These are phyloP conservation scores for Mandrillus leucophaeus DNA, from an alignment of 2,113 vertebrate genomes.

Conservation along the genomic window DNA sequence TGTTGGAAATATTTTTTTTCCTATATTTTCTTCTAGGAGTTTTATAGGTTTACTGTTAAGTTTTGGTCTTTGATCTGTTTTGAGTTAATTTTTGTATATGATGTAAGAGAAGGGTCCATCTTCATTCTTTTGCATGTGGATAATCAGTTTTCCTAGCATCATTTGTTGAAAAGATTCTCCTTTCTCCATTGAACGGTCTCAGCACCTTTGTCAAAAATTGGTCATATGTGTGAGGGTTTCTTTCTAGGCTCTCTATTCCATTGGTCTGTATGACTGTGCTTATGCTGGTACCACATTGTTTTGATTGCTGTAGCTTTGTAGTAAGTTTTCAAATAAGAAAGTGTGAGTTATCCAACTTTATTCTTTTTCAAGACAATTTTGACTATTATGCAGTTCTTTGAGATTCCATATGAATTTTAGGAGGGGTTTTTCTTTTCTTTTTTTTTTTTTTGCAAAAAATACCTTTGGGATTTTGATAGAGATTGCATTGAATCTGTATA, in stretches of 20 bases:
- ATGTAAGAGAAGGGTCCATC: not conserved
- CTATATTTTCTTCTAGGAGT: not conserved
- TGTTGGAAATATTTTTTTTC: not conserved
- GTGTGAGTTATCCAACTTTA: not conserved
- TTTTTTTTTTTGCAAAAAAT: not conserved
- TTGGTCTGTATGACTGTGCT: not conserved
- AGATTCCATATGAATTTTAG: not conserved
- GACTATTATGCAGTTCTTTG: not conserved
- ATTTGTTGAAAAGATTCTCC: not conserved
- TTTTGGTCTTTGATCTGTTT: not conserved
- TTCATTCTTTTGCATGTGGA: not conserved
- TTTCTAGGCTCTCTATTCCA: not conserved
- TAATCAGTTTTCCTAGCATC: not conserved
- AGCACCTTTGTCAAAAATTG: not conserved
- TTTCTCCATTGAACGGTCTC: not conserved
- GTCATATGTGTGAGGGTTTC: not conserved
- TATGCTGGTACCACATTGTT: not conserved
- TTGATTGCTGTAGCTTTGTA: not conserved
- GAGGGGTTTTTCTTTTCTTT: not conserved
- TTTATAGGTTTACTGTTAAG: not conserved
- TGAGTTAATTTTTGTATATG: not conserved
- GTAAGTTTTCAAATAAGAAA: not conserved
- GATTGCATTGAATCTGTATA: not conserved
- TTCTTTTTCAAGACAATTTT: not conserved
- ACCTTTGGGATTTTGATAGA: not conserved